These are phyloP conservation scores for Palloptera scutellata DNA, from an alignment of 2,888 invertebrate species.

Conservation along the genomic window DNA sequence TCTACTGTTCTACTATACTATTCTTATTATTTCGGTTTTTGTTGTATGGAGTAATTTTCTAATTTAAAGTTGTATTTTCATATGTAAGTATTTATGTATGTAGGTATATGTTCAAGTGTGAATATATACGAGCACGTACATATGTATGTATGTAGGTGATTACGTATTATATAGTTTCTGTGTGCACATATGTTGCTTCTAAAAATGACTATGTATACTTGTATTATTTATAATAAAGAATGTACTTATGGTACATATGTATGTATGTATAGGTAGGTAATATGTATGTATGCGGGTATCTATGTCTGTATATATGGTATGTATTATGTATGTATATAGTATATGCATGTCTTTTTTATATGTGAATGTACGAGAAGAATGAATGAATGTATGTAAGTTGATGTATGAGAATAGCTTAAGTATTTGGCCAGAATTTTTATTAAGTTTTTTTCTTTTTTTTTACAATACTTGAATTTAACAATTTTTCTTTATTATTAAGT, in stretches of 20 bases:
- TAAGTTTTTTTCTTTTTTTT: not conserved
- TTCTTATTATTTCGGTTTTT: too few relatives aligned
- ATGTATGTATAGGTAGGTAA: constrained; percentile 29
- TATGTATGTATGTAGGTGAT: not conserved
- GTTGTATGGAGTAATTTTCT: not conserved
- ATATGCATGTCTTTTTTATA: constrained; percentile 34
- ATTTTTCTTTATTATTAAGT: constrained; percentile 2
- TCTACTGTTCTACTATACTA: too few relatives aligned
- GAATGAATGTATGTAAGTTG: constrained; percentile 14
- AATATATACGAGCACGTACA: constrained; percentile 24
- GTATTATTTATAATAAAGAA: not conserved
- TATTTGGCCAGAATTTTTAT: constrained; percentile 7
- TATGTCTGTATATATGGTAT: constrained; percentile 26
- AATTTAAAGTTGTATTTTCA: constrained; percentile 15
- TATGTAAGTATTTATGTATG: constrained; percentile 20
- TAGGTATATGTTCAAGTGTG: constrained; percentile 20
- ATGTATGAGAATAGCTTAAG: not conserved
- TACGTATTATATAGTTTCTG: not conserved
- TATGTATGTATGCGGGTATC: constrained; percentile 16
- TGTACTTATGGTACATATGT: constrained; percentile 32
- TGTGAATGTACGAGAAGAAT: constrained; percentile 18
- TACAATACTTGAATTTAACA: not conserved
- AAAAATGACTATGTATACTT: not conserved
- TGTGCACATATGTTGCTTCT: too few relatives aligned
- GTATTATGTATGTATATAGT: too few relatives aligned